Evolutionary conservation across 2,797 vertebrate genomes (phyloP).

Genomic region (Esox masquinongy): DNA sequence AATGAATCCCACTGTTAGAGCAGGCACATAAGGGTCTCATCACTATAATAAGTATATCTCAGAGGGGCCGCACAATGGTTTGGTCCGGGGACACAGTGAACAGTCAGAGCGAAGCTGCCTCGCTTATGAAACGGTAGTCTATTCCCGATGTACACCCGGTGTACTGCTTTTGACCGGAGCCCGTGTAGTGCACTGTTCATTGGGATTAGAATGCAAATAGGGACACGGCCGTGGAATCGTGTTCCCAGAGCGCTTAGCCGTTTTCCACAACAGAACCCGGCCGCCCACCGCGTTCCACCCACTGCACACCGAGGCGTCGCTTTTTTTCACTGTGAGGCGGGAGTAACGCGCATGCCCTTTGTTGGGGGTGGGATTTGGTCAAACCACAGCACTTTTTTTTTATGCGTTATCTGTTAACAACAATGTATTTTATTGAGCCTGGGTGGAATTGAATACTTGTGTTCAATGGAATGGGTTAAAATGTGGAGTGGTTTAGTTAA

Average conservation of each 20-base stretch:
- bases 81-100: background rate
- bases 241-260: slow-evolving; percentile 29
- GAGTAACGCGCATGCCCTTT: slow-evolving; percentile 56
- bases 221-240: background rate
- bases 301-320: slow-evolving; percentile 57
- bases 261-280: slow-evolving; percentile 39
- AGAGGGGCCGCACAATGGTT: background rate
- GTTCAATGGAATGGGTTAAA: slow-evolving; percentile 34
- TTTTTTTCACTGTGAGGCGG: slow-evolving; percentile 56
- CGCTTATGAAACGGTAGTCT: background rate
- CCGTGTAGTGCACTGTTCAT: background rate
- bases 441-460: background rate
- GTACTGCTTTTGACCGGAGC: background rate
- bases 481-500: slow-evolving; percentile 44
- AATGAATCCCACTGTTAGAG: too few species aligned
- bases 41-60: too few species aligned
- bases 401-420: too few species aligned
- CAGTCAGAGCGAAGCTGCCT: background rate
- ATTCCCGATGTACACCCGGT: background rate
- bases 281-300: slow-evolving; percentile 49
- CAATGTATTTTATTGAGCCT: background rate
- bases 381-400: slow-evolving; percentile 31
- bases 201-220: background rate
- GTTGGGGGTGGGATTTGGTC: slow-evolving; percentile 50
- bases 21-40: too few species aligned